Evolutionary conservation across 2,797 vertebrate genomes (phyloP).

Genomic region (Mallotus villosus): DNA sequence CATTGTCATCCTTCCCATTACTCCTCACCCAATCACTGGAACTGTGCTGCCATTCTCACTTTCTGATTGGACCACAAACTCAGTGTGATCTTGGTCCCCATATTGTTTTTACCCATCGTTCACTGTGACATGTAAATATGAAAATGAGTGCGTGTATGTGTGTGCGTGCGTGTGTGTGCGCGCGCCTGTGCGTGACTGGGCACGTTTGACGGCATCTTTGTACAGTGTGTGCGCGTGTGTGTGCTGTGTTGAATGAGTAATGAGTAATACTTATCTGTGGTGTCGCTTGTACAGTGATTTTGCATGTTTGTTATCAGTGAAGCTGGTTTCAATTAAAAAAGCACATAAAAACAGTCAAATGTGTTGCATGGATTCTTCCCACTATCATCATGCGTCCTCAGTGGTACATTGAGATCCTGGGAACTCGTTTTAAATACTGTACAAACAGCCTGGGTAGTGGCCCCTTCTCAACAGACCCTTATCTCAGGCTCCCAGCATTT

Average conservation of each 20-base stretch:
- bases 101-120: conserved; percentile 67
- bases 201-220: conserved; percentile 20
- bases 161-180: conserved; percentile 21
- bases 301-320: conserved; percentile 97
- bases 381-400: conserved; percentile 39
- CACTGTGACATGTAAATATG: conserved; percentile 83
- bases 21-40: conserved; percentile 51
- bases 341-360: conserved; percentile 64
- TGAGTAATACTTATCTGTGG: conserved; percentile 87
- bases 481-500: conserved; percentile 48
- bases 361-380: conserved; percentile 68
- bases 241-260: conserved; percentile 86
- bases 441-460: neutral
- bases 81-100: conserved; percentile 53
- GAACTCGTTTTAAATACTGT: neutral
- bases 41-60: conserved; percentile 62
- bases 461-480: conserved; percentile 22
- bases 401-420: neutral
- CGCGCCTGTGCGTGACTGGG: conserved; percentile 17
- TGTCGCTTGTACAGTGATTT: conserved; percentile 94
- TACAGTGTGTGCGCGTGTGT: conserved; percentile 34
- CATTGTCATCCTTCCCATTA: conserved; percentile 60
- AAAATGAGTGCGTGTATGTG: conserved; percentile 63
- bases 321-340: conserved; percentile 90
- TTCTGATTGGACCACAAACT: conserved; percentile 55